Conservation (phyloP, 2,113 vertebrate species). For the Meles meles region DNA sequence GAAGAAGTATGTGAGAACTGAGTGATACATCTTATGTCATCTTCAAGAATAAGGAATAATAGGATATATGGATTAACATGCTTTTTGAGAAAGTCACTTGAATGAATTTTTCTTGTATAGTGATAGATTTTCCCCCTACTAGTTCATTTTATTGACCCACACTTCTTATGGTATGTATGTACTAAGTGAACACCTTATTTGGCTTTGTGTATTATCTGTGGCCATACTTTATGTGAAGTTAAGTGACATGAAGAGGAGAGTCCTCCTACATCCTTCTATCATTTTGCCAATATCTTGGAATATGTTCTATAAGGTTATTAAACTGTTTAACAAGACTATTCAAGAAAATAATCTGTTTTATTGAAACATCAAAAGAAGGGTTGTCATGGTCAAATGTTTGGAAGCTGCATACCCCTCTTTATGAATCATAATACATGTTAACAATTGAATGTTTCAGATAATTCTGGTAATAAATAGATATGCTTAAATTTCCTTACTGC, state of each 20-base stretch:
- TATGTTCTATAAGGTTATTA: background rate
- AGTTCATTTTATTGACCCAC: background rate
- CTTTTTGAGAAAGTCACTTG: background rate
- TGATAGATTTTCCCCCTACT: rapidly evolving
- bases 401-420: background rate
- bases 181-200: background rate
- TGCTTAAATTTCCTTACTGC: background rate
- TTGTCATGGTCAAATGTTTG: background rate
- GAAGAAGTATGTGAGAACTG: background rate
- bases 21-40: background rate
- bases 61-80: background rate
- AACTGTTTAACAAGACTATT: background rate
- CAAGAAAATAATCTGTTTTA: background rate
- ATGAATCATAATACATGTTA: background rate
- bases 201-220: background rate
- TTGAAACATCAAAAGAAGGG: background rate
- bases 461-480: background rate
- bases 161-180: background rate
- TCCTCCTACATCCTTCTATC: background rate
- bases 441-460: background rate
- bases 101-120: background rate
- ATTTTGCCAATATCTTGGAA: background rate
- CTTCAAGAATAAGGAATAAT: background rate
- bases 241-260: background rate
- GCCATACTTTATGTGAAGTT: background rate